Conservation (phyloP, 2,797 vertebrate species). For the Tangara arthus region DNA sequence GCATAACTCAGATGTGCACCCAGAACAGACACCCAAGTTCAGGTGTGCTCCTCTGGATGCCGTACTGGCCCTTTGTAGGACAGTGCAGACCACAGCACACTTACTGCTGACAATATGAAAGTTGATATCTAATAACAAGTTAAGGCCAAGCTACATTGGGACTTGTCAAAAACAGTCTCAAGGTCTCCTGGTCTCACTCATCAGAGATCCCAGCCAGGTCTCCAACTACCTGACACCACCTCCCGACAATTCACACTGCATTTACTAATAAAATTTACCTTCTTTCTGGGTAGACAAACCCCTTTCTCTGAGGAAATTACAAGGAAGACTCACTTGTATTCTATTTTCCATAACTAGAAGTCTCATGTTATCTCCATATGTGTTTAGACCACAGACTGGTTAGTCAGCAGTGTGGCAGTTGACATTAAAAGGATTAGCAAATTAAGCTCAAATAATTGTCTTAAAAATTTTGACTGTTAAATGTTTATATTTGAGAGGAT, state of each 20-base stretch:
- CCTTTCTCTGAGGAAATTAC: neutral
- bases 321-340: neutral
- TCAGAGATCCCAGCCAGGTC: neutral
- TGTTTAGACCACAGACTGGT: conserved; percentile 9
- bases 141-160: neutral
- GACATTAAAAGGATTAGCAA: conserved; percentile 60
- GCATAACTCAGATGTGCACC: neutral
- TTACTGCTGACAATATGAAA: neutral
- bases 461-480: conserved; percentile 52
- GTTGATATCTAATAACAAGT: neutral
- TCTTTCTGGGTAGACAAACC: neutral
- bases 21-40: neutral
- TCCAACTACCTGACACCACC: neutral
- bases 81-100: neutral
- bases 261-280: neutral
- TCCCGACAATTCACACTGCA: neutral
- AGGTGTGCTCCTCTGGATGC: neutral
- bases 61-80: neutral
- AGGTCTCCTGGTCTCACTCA: neutral
- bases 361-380: neutral
- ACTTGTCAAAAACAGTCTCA: neutral
- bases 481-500: conserved; percentile 65
- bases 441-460: conserved; percentile 61
- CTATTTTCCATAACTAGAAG: neutral
- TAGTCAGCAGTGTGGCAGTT: conserved; percentile 18